Evolutionary conservation across 2,113 vertebrate genomes (phyloP).

Genomic region (Tragelaphus strepsiceros): DNA sequence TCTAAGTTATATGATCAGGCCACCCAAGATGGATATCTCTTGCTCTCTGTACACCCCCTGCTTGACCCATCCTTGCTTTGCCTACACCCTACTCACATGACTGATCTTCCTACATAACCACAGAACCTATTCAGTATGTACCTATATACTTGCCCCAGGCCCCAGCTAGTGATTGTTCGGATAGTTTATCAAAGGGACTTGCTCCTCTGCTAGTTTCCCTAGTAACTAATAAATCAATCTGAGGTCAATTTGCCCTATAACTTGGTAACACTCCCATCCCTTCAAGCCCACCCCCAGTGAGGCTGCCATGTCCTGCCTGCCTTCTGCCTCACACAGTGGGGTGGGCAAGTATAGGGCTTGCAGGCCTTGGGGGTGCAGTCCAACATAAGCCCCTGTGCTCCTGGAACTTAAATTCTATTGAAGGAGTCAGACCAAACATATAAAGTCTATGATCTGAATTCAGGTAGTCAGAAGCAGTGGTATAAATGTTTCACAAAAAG

Average conservation of each 20-base stretch:
- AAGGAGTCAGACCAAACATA: neutral
- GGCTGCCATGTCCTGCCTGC: neutral
- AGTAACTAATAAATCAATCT: neutral
- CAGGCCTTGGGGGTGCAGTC: neutral
- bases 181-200: neutral
- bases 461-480: neutral
- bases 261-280: neutral
- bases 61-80: neutral
- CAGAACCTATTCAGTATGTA: neutral
- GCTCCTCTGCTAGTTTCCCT: neutral
- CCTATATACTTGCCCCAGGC: neutral
- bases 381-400: neutral
- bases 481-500: neutral
- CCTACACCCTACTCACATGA: neutral
- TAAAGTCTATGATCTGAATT: neutral
- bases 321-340: neutral
- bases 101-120: neutral
- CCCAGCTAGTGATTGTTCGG: neutral
- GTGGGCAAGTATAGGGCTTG: neutral
- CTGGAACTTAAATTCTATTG: neutral
- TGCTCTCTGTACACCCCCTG: neutral
- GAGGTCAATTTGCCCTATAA: neutral
- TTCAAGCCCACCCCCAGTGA: neutral
- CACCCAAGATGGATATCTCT: neutral
- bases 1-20: neutral